Evolutionary conservation across 2,888 invertebrate species (phyloP), one percentile per base, ranked within the genome.

Genomic region (Drosophila bunnanda): DNA sequence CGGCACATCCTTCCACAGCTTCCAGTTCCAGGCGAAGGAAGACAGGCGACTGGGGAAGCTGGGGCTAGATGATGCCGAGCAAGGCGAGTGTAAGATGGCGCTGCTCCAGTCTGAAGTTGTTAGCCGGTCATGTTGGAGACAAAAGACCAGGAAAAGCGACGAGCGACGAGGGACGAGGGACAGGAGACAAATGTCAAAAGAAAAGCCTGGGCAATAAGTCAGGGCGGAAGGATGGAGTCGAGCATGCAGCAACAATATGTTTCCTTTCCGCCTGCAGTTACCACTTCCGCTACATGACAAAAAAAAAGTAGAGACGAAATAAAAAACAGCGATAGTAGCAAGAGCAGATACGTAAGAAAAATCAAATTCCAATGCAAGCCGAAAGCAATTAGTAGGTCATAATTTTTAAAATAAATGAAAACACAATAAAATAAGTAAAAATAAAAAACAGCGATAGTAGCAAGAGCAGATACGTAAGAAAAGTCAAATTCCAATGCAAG

Each of bases 201-300:
- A 20, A 39, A 36, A 43, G 44, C 28, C n/a, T 20, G 43, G 41
- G 44, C n/a, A 48, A 39, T 55, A 38, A 28, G 54, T n/a, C 58
- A 38, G 15, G 34, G 30, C 48, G 62, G 28, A 28, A n/a, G 34
- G 28, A 53, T 17, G 9, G 48, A 44, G n/a, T 53, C 39, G n/a
- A 34, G 39, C 55, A 38, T 65, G 38, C 44, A 59, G 46, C 56
- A 79, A 78, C 79, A 78, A 85, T 80, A 77, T 81, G 77, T 57
- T 72, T 72, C 56, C 74, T 75, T 76, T 81, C 78, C 86, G 79
- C 50, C 75, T 78, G 60, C 61, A 74, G 75, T 78, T 71, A 64
- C 57, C 74, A 72, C 43, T 64, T 73, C 73, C 71, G 56, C 55
- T 43, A 25, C 44, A 25, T 32, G 44, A 15, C 41, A 43, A 30